A percentile compares a stretch with the other conserved stretches of the same genome.
phyloP scores from a whole-genome alignment of 2,113 vertebrate genomes.

The Pipa parva region DNA sequence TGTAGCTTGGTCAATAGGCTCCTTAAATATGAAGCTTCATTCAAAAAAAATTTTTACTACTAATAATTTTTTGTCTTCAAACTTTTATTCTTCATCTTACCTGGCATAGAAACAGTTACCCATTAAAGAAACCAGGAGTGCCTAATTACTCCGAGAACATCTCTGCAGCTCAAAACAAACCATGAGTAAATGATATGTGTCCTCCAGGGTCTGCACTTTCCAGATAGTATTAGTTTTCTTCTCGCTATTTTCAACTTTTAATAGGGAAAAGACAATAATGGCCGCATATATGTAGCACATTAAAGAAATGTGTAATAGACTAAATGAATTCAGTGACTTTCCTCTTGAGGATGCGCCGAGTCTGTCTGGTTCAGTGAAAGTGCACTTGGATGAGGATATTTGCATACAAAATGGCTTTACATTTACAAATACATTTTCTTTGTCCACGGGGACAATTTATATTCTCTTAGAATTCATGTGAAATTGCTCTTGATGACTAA shows the following conservation, averaged over 20 bases:
- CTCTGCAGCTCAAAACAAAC: background rate
- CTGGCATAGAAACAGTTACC: background rate
- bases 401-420: conserved; percentile 34
- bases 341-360: conserved; percentile 4
- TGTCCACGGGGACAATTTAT: conserved; percentile 10
- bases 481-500: background rate
- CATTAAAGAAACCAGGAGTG: background rate
- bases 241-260: conserved; percentile 2
- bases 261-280: conserved; percentile 13
- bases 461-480: background rate
- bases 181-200: conserved; percentile 19
- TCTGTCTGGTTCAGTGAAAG: conserved; percentile 1
- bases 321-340: conserved; percentile 22
- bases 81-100: background rate
- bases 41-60: no score
- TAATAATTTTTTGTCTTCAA: no score
- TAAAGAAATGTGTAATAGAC: conserved; percentile 13
- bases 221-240: background rate
- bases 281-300: conserved; percentile 7
- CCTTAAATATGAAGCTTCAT: no score
- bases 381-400: conserved; percentile 22
- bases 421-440: conserved; percentile 22
- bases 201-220: background rate
- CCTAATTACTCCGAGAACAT: background rate
- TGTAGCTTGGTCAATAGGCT: no score